phyloP scores from a whole-genome alignment of 2,888 invertebrate species.

The Trichogramma dendrolimi region DNA sequence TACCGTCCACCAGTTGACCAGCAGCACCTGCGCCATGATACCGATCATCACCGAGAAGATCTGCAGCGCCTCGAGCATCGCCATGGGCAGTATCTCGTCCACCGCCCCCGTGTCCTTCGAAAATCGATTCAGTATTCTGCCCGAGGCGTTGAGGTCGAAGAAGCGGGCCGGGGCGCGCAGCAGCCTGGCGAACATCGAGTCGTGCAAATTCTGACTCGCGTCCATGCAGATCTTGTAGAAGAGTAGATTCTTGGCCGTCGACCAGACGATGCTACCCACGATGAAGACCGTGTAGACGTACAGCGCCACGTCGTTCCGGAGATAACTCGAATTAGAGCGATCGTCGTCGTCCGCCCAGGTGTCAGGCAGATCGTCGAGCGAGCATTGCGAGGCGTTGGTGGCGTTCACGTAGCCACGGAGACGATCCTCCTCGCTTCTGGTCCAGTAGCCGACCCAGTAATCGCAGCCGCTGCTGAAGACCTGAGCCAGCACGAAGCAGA shows the following conservation, averaged over 20 bases:
- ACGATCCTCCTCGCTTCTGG: conserved; percentile 50
- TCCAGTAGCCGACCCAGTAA: conserved; percentile 75
- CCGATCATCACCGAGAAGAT: conserved; percentile 69
- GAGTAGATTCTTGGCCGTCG: conserved; percentile 63
- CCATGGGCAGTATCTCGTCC: conserved; percentile 67
- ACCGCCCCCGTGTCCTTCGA: conserved; percentile 80
- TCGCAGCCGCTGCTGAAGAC: conserved; percentile 67
- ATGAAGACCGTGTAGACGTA: conserved; percentile 61
- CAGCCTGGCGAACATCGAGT: conserved; percentile 72
- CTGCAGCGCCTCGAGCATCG: conserved; percentile 63
- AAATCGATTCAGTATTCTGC: conserved; percentile 78
- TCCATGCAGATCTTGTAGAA: conserved; percentile 73
- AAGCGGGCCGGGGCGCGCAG: conserved; percentile 74
- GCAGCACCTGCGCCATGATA: conserved; percentile 67
- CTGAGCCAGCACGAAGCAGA: conserved; percentile 65
- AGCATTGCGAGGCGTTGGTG: conserved; percentile 6
- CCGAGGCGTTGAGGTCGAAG: conserved; percentile 80
- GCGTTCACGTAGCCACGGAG: background rate
- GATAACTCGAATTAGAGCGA: conserved; percentile 63
- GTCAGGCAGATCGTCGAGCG: conserved; percentile 56
- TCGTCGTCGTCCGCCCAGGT: conserved; percentile 60
- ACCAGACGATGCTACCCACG: conserved; percentile 59
- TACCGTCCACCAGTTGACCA: conserved; percentile 58
- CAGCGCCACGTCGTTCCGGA: conserved; percentile 39
- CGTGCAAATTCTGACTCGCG: conserved; percentile 71